Conservation (phyloP, 1,140 invertebrate genomes). For the Helicorthomorpha holstii region DNA sequence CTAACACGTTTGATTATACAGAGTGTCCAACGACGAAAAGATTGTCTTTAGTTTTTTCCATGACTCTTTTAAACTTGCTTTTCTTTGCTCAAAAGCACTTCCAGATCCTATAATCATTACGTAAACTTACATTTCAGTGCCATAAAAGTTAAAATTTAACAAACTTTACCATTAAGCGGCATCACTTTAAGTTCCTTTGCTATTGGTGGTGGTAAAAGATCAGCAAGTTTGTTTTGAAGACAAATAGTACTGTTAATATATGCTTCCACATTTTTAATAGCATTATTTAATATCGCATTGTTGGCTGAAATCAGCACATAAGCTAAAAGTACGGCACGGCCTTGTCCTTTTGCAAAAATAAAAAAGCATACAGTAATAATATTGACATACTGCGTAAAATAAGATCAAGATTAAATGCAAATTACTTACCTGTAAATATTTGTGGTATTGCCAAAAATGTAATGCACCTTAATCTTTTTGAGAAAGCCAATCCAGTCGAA, state of each 20-base stretch:
- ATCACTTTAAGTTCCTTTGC: neutral
- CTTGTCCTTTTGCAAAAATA: neutral
- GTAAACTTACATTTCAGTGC: too few relatives aligned
- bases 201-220: neutral
- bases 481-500: neutral
- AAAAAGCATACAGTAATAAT: neutral
- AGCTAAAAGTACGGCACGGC: neutral
- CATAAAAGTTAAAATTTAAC: too few relatives aligned
- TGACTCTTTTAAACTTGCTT: neutral
- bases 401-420: neutral
- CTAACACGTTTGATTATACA: neutral
- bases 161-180: too few relatives aligned
- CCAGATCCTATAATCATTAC: too few relatives aligned
- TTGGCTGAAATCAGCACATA: neutral
- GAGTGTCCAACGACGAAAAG: neutral
- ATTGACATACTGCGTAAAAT: neutral
- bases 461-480: neutral
- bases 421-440: neutral
- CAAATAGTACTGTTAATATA: neutral
- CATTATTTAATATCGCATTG: neutral
- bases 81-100: neutral
- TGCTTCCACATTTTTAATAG: neutral
- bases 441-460: neutral
- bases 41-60: neutral
- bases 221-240: neutral